A percentile compares a stretch with the other conserved stretches of the same genome.
Conservation (phyloP, 1,140 invertebrate species). For the Tenebrio molitor region DNA sequence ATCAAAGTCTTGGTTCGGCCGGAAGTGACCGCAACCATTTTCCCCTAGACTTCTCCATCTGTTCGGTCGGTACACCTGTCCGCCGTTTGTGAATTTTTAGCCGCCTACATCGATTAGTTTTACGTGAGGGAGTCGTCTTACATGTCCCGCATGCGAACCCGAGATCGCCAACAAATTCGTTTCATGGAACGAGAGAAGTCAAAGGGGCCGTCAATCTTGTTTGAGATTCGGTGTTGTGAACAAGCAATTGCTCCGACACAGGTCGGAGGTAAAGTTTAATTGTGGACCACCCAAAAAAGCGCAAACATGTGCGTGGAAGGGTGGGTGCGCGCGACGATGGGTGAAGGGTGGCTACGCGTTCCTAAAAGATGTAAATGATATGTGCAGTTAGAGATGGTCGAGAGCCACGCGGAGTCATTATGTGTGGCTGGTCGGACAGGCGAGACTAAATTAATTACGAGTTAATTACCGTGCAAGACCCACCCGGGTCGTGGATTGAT, state of each 20-base stretch:
- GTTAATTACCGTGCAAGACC: conserved; percentile 47
- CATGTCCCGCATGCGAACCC: neutral
- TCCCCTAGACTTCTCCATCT: too few species aligned
- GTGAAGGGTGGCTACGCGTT: neutral
- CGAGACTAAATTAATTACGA: conserved; percentile 45
- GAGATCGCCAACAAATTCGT: neutral
- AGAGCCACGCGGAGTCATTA: conserved; percentile 34
- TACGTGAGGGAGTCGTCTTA: neutral
- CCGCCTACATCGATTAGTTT: conserved; percentile 17
- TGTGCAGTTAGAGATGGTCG: conserved; percentile 30
- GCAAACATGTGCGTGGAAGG: neutral
- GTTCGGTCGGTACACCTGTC: neutral
- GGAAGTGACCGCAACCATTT: too few species aligned
- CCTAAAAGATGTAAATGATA: conserved; percentile 14
- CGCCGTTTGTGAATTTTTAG: conserved; percentile 11
- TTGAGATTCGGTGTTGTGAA: conserved; percentile 13
- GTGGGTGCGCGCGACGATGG: too few species aligned
- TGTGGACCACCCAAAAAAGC: conserved; percentile 26
- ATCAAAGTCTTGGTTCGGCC: too few species aligned
- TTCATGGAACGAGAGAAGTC: conserved; percentile 5
- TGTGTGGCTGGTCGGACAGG: conserved; percentile 28
- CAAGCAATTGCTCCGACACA: conserved; percentile 32
- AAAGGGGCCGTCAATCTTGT: conserved; percentile 13
- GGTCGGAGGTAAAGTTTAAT: conserved; percentile 35
- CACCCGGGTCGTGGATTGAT: conserved; percentile 42